Evolutionary conservation across 2,888 invertebrate species (phyloP).

Genomic region (Marronus borbonicus): DNA sequence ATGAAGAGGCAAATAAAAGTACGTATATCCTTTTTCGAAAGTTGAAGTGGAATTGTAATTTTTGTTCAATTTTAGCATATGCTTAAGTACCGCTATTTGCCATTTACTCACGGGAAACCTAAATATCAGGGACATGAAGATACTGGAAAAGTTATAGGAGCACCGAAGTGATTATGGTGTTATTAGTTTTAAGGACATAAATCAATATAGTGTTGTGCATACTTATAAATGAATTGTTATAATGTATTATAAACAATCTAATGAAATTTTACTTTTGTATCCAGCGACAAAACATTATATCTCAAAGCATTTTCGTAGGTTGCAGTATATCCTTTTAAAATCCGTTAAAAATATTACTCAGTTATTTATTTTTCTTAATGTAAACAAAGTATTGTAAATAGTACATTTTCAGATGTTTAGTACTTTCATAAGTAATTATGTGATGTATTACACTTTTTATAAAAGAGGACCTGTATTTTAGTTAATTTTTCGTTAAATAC

Average conservation of each 20-base stretch:
- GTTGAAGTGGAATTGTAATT: conserved; percentile 11
- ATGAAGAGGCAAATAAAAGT: conserved; percentile 99
- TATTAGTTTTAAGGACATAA: conserved; percentile 50
- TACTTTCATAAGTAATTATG: conserved; percentile 32
- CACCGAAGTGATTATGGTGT: conserved; percentile 69
- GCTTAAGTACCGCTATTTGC: conserved; percentile 99
- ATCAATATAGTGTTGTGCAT: conserved; percentile 46
- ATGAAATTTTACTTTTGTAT: conserved; percentile 35
- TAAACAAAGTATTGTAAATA: conserved; percentile 33
- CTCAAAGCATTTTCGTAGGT: conserved; percentile 14
- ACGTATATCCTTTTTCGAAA: conserved; percentile 63
- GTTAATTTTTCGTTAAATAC: background rate
- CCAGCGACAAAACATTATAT: conserved; percentile 12
- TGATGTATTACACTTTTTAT: conserved; percentile 30
- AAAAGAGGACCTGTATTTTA: background rate
- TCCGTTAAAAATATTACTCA: background rate
- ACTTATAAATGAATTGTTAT: conserved; percentile 42
- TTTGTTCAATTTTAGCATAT: conserved; percentile 87
- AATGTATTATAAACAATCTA: conserved; percentile 36
- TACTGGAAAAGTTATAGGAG: conserved; percentile 63
- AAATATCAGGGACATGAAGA: conserved; percentile 85
- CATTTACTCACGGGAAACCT: conserved; percentile 98
- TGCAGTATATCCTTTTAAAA: conserved; percentile 9
- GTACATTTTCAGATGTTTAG: conserved; percentile 19
- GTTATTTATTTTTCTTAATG: background rate